phyloP scores from a whole-genome alignment of 2,113 vertebrate genomes.

The Tachysurus vachellii region DNA sequence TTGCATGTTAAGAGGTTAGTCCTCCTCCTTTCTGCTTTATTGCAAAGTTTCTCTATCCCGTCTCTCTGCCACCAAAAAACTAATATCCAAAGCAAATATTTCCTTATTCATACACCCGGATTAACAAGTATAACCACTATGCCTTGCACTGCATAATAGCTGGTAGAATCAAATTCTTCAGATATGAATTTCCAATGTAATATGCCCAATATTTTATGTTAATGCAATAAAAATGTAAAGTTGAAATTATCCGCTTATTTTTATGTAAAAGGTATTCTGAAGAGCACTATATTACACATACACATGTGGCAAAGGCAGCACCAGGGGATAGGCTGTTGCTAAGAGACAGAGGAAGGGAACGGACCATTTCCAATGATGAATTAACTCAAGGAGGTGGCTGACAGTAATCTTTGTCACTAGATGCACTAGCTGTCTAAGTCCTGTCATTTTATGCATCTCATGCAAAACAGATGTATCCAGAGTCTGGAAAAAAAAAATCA shows the following conservation, averaged over 20 bases:
- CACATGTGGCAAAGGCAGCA: constrained; percentile 80
- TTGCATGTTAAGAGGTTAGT: constrained; percentile 64
- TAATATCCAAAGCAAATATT: constrained; percentile 78
- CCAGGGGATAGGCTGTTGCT: constrained; percentile 90
- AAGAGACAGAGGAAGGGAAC: constrained; percentile 92
- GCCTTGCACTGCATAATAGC: constrained; percentile 66
- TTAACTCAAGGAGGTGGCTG: constrained; percentile 88
- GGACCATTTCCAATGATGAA: constrained; percentile 94
- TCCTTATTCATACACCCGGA: constrained; percentile 67
- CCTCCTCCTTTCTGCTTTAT: constrained; percentile 51
- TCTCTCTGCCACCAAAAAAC: constrained; percentile 61
- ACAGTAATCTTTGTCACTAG: constrained; percentile 93
- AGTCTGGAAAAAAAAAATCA: constrained; percentile 70
- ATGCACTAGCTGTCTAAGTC: constrained; percentile 94
- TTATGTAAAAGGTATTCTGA: constrained; percentile 83
- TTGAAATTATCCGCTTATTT: constrained; percentile 80
- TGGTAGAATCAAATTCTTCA: constrained; percentile 75
- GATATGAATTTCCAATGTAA: constrained; percentile 74
- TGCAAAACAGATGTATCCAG: constrained; percentile 95
- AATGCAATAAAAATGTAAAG: constrained; percentile 87
- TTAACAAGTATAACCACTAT: constrained; percentile 74
- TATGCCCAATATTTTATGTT: constrained; percentile 77
- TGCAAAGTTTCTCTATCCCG: constrained; percentile 65
- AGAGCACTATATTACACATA: constrained; percentile 75
- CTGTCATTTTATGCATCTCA: constrained; percentile 96